phyloP scores from a whole-genome alignment of 2,113 vertebrate species.

The Pimephales promelas region DNA sequence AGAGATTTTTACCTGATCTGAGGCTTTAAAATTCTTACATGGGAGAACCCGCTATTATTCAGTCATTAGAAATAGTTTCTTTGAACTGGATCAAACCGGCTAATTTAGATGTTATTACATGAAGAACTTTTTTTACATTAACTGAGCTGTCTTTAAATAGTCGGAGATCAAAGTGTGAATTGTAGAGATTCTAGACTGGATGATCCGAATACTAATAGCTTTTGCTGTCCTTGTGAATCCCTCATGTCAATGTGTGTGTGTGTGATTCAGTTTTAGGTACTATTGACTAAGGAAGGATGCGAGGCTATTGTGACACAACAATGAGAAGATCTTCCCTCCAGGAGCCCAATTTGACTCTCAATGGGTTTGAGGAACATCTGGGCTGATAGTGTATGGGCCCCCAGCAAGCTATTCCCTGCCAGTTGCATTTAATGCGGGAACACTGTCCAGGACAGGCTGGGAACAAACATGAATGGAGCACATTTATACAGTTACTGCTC shows the following conservation, averaged over 20 bases:
- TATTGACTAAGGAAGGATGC: conserved; percentile 62
- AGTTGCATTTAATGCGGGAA: conserved; percentile 43
- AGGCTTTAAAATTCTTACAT: not conserved
- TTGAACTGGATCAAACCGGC: not conserved
- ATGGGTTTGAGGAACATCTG: conserved; percentile 77
- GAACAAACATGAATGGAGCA: conserved; percentile 37
- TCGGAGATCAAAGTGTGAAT: not conserved
- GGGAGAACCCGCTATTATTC: not conserved
- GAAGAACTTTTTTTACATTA: not conserved
- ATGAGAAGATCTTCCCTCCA: conserved; percentile 73
- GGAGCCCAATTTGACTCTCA: conserved; percentile 73
- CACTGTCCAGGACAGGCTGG: conserved; percentile 17
- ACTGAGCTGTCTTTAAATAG: not conserved
- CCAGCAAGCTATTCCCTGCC: conserved; percentile 25
- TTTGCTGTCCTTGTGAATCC: conserved; percentile 4
- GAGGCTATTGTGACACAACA: conserved; percentile 75
- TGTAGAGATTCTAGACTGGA: not conserved
- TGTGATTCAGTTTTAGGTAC: conserved; percentile 11
- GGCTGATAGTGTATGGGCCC: conserved; percentile 50
- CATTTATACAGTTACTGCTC: conserved; percentile 5
- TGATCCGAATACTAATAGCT: conserved; percentile 27
- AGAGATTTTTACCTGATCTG: not conserved
- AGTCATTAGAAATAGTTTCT: not conserved
- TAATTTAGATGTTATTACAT: not conserved
- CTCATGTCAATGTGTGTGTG: not conserved